Evolutionary conservation across 2,888 invertebrate genomes (phyloP), one percentile per base, ranked within the genome.

Genomic region (Aphodius sticticus): DNA sequence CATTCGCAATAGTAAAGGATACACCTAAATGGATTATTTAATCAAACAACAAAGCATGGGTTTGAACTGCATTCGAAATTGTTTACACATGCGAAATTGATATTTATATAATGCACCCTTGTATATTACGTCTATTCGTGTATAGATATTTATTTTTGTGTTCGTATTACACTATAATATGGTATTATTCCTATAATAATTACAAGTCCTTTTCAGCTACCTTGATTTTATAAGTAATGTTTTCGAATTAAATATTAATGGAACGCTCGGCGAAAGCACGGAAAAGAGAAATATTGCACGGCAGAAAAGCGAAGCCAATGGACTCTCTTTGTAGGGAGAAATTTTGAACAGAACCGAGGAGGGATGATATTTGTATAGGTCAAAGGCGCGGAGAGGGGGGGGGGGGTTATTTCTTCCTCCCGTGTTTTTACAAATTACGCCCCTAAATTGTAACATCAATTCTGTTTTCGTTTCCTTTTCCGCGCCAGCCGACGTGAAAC

Each of bases 361-460:
- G 53, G 53, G 53, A 53, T 53, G 71, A 71, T 70, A 70, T 76
- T 79, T 76, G 16, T 69, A 53, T 71, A 70, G 71, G n/a, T 76
- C 71, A 70, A 79, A 53, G 53, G 26, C 26, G 26, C 26, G 26
- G 26, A 1, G 26, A 3, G 1, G 26, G 26, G 26, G 26, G 26
- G 26, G 74, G 74, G 36, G 74, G 74, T 36, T 15, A 35, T 36
- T 37, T n/a, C 35, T 74, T 36, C 74, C 36, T 26, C n/a, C 74
- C 74, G 74, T 74, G 37, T 74, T 74, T 38, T 69, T 76, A 78
- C 74, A 77, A 77, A 77, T 77, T 77, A 79, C 77, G 26, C 69
- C 71, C 69, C 77, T 77, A 79, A 77, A 77, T 69, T 79, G 71
- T 69, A 77, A 37, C 76, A 79, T 79, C 70, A 76, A 79, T 79